Percentiles rank a stretch among this genome's conserved stretches.
These are phyloP conservation scores for Cromileptes altivelis DNA, from an alignment of 2,113 vertebrate species.

Conservation along the genomic window DNA sequence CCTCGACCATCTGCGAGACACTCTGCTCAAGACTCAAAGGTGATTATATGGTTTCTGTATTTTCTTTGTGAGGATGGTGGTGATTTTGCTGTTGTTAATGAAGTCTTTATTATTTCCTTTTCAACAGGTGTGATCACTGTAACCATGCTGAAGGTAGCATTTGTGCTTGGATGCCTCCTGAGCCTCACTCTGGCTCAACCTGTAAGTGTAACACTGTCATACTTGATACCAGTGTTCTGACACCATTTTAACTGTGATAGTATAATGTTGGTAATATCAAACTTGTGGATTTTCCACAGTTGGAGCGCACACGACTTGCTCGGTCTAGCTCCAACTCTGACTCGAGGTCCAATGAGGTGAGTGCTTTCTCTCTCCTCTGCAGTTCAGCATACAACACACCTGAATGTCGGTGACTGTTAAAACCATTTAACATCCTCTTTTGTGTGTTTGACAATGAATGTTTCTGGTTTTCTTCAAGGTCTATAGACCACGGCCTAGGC, in stretches of 20 bases:
- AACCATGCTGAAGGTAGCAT: constrained; percentile 72
- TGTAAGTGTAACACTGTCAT: constrained; percentile 59
- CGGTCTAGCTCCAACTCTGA: background rate
- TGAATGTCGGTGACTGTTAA: background rate
- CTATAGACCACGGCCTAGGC: no score
- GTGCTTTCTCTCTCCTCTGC: background rate
- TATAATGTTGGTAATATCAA: background rate
- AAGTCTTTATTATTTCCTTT: background rate
- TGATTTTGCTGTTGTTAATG: background rate
- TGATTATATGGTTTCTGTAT: constrained; percentile 4
- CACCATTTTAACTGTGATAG: background rate
- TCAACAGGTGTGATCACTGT: constrained; percentile 30
- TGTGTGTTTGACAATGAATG: background rate
- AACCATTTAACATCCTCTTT: background rate
- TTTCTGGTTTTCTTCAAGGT: constrained; percentile 1
- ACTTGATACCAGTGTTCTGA: background rate
- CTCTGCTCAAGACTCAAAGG: constrained; percentile 36
- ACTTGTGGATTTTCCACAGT: constrained; percentile 10
- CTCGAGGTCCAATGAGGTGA: constrained; percentile 6
- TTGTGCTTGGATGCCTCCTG: constrained; percentile 70
- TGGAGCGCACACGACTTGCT: background rate
- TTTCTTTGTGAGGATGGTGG: background rate
- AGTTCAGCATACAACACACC: background rate
- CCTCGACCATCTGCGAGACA: background rate
- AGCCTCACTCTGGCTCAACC: constrained; percentile 63